These are phyloP conservation scores for Drosophila neocordata DNA, from an alignment of 1,140 invertebrate genomes.

Conservation along the genomic window DNA sequence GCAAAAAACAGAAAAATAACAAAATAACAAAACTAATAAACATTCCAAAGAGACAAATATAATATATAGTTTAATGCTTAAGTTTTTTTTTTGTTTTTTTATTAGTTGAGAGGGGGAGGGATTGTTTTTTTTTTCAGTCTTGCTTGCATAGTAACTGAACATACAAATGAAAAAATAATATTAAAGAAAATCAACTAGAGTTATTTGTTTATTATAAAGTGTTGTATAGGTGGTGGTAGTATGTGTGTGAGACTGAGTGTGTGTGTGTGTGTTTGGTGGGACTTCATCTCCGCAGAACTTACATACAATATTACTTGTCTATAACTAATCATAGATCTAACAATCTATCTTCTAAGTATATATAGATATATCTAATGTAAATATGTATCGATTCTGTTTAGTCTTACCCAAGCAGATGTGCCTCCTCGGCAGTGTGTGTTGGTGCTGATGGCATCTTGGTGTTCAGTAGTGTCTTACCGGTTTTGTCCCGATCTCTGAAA, in stretches of 20 bases:
- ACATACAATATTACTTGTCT: constrained; percentile 5
- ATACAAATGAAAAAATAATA: not conserved
- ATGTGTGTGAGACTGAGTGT: constrained; percentile 14
- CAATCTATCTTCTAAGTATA: not conserved
- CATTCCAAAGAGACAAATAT: constrained; percentile 2
- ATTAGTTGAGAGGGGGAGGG: constrained; percentile 26
- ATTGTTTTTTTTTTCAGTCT: not conserved
- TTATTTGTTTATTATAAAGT: not conserved
- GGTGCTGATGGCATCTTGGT: constrained; percentile 83
- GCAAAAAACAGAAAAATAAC: not conserved
- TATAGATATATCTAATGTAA: constrained; percentile 30
- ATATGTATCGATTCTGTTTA: constrained; percentile 21
- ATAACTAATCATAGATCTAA: constrained; percentile 13
- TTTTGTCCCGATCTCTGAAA: constrained; percentile 83
- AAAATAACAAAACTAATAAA: constrained; percentile 2
- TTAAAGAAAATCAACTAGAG: not conserved
- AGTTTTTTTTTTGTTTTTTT: constrained; percentile 19
- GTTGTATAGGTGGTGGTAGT: not conserved
- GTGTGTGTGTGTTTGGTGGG: constrained; percentile 16
- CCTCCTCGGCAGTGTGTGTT: constrained; percentile 83
- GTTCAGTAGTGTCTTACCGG: constrained; percentile 82
- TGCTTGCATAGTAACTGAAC: not conserved
- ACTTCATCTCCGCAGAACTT: constrained; percentile 21
- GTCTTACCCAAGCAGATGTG: constrained; percentile 82
- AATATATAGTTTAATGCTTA: constrained; percentile 3